Percentiles rank a stretch among this genome's conserved stretches.
Evolutionary conservation across 2,888 invertebrate genomes (phyloP).

Genomic region (Byasa hedistus): DNA sequence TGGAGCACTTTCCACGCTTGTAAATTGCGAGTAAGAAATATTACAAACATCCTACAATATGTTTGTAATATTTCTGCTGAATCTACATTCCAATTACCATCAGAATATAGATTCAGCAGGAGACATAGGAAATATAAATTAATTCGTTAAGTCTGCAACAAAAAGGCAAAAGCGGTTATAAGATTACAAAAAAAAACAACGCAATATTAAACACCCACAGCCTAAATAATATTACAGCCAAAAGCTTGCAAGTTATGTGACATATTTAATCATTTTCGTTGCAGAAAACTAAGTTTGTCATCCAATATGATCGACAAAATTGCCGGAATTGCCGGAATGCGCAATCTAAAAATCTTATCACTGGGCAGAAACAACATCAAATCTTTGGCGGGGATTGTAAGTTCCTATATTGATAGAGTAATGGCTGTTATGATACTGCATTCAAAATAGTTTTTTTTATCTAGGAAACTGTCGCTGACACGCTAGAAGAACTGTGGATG

Average conservation of each 20-base stretch:
- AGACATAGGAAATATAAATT: not conserved
- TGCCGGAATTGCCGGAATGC: slow-evolving; percentile 89
- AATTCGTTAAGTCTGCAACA: not conserved
- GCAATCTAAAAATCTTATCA: slow-evolving; percentile 89
- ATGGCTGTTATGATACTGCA: not conserved
- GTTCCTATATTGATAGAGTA: slow-evolving; percentile 34
- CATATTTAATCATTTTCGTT: slow-evolving; percentile 46
- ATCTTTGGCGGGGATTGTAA: slow-evolving; percentile 88
- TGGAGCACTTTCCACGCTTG: slow-evolving; percentile 87
- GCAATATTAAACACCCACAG: too few relatives aligned
- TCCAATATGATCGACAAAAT: slow-evolving; percentile 97
- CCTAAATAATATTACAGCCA: too few relatives aligned
- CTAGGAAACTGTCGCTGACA: slow-evolving; percentile 91
- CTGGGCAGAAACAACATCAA: slow-evolving; percentile 94
- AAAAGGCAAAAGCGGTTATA: not conserved
- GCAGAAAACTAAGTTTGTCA: slow-evolving; percentile 91
- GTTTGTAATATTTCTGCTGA: not conserved
- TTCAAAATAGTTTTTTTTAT: slow-evolving; percentile 5
- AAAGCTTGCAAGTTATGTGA: too few relatives aligned
- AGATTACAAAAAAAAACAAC: not conserved
- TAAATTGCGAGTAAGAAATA: slow-evolving; percentile 86
- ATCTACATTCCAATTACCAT: not conserved
- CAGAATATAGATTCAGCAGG: not conserved
- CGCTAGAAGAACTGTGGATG: slow-evolving; percentile 95
- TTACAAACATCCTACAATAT: too few relatives aligned